Base-by-base conservation (phyloP, 2,113 vertebrate species). In the Thunnus maccoyii region DNA sequence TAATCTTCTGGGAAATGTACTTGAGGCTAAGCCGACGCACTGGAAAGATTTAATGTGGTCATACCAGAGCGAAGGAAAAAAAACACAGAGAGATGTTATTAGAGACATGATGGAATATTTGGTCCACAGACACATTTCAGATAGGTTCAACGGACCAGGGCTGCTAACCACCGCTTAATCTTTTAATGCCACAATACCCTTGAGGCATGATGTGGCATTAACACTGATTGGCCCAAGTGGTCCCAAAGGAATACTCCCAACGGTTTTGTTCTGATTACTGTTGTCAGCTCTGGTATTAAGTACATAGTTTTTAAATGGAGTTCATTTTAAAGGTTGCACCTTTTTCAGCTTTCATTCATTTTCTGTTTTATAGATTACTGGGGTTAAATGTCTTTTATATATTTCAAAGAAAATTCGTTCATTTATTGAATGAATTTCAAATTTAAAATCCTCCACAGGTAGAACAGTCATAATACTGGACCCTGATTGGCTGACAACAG, bases 11-110 rank as follows among this genome's bases (percentile, higher is more conserved):
- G 76, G 78, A 81, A 86, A 85, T 78, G 50, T 84, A 72, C 87
- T 85, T 67, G 58, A 85, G 76, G 67, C 72, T 72, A 72, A 81
- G 78, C 75, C 51, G 75, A 86, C 70, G 52, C 48, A 63, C 64
- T 91, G 91, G 85, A 91, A 89, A 90, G 72, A 87, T 78, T 86
- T 52, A 54, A 64, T 80, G 80, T 68, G 88, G 80, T 80, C 73
- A 11, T 32, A 60, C 76, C 66, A 76, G 69, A 88, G 50, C 14
- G 61, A 9, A 36, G 64, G 0, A 16, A 60, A 70, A 65, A 60
- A 64, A 68, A 69, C 41, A 14, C 20, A 62, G n/a, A 46, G 60
- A 58, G 70, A 54, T 80, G 83, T 66, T 69, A 71, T 76, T 70
- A 52, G 77, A 75, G 79, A 70, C 73, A 84, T 20, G 68, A 77